Evolutionary conservation across 2,113 vertebrate genomes (phyloP), one percentile per base, ranked within the genome.

Genomic region (Osmerus eperlanus): DNA sequence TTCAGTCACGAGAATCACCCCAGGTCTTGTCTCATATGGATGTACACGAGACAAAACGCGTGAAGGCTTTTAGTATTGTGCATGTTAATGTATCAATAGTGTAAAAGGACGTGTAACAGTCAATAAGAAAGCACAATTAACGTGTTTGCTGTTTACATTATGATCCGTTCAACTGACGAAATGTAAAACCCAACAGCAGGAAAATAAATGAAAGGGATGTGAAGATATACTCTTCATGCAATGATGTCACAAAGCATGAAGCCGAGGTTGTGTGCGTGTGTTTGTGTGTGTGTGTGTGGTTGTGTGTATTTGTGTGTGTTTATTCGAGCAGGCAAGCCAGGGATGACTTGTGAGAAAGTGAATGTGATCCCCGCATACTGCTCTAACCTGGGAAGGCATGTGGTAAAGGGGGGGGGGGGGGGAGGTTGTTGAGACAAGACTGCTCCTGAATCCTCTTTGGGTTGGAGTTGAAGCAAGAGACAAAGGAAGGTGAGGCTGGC

Each of bases 401-500:
- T 6, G 32, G 32, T 4, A 1, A 64, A 23, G 6, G 59, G 77
- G 79, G 70, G 69, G 14, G n/a, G 6, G 74, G 12, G 70, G 29
- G 70, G 36, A 53, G 16, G 59, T 36, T 36, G 59, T 53, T 61
- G 81, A 73, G 74, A 72, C 70, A 70, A 74, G 79, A 73, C 80
- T 72, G 81, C 82, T 79, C 80, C 78, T 72, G 81, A 84, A 83
- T 85, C 80, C 75, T 83, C 76, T 87, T 81, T 89, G 85, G 88
- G 76, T 63, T 60, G 28, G 73, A 86, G 86, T 88, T 86, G 86
- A 90, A 88, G 83, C 83, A 6, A 61, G 74, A 89, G 85, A 91
- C 88, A 89, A 90, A 83, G 82, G 85, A 82, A 89, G 86, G 86
- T 74, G 79, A 82, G 75, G 78, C 82, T 80, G 87, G 82, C 85